phyloP scores from a whole-genome alignment of 2,797 vertebrate genomes.

The Sebastes flavidus region DNA sequence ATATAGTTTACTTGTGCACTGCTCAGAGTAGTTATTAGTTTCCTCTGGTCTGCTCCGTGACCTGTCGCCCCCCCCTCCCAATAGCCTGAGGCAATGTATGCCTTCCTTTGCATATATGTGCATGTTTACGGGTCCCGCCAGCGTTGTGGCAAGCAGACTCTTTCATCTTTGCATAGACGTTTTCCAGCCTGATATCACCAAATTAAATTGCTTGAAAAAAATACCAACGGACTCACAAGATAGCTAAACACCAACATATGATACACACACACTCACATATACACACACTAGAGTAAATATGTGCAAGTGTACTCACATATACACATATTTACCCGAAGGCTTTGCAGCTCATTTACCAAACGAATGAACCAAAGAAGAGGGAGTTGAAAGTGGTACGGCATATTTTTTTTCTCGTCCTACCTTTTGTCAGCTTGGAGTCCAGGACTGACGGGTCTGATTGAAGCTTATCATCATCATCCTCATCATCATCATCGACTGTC shows the following conservation, averaged over 20 bases:
- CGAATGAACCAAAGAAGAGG: neutral
- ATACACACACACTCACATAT: neutral
- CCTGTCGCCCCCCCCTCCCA: slow-evolving; percentile 9
- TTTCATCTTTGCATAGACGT: slow-evolving; percentile 57
- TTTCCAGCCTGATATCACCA: slow-evolving; percentile 26
- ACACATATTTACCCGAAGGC: slow-evolving; percentile 12
- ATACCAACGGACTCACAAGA: slow-evolving; percentile 33
- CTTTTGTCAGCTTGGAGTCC: slow-evolving; percentile 91
- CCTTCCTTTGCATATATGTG: slow-evolving; percentile 46
- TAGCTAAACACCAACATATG: slow-evolving; percentile 19
- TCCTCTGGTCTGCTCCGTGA: slow-evolving; percentile 14
- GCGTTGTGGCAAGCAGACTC: slow-evolving; percentile 25
- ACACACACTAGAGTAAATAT: slow-evolving; percentile 27
- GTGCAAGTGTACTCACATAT: neutral
- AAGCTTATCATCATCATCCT: slow-evolving; percentile 4
- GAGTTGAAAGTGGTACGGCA: neutral
- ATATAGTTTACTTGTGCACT: slow-evolving; percentile 17
- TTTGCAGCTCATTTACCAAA: slow-evolving; percentile 44
- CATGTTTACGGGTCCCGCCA: slow-evolving; percentile 29
- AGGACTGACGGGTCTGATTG: slow-evolving; percentile 65
- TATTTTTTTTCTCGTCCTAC: slow-evolving; percentile 66
- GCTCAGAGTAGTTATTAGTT: slow-evolving; percentile 33
- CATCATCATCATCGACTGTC: neutral
- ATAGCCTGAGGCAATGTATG: slow-evolving; percentile 6
- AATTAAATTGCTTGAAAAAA: slow-evolving; percentile 48